phyloP scores from a whole-genome alignment of 2,888 invertebrate genomes.

The Drosophila neutralis region DNA sequence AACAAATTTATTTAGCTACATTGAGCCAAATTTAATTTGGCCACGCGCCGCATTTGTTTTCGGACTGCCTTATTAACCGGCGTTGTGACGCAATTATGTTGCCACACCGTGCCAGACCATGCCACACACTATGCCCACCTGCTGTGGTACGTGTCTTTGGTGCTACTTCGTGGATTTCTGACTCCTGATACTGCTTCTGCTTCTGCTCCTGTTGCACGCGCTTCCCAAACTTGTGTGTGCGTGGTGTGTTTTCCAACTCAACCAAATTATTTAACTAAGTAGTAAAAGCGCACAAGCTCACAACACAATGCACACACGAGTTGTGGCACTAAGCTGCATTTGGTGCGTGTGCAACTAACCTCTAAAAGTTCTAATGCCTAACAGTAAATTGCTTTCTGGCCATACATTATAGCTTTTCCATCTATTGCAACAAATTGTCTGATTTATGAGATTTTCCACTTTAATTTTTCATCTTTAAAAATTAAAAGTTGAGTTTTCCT shows the following conservation, averaged over 20 bases:
- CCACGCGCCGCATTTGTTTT: slow-evolving; percentile 49
- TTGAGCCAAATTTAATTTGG: slow-evolving; percentile 57
- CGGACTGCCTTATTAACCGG: slow-evolving; percentile 61
- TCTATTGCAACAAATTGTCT: neutral
- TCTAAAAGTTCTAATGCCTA: slow-evolving; percentile 10
- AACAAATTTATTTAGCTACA: slow-evolving; percentile 25
- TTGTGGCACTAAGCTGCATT: slow-evolving; percentile 24
- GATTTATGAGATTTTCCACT: neutral
- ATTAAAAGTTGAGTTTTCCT: neutral
- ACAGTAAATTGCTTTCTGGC: neutral
- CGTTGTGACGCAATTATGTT: slow-evolving; percentile 73
- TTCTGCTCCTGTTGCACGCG: slow-evolving; percentile 58
- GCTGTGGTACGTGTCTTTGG: slow-evolving; percentile 57
- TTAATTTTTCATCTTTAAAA: neutral
- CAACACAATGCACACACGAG: slow-evolving; percentile 37
- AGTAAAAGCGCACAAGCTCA: slow-evolving; percentile 65
- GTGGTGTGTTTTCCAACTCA: slow-evolving; percentile 52
- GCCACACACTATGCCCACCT: slow-evolving; percentile 8
- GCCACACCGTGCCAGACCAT: slow-evolving; percentile 35
- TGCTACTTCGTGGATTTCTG: slow-evolving; percentile 39
- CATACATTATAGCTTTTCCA: neutral
- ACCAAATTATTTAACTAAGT: slow-evolving; percentile 77
- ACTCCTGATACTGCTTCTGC: slow-evolving; percentile 25
- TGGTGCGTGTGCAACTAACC: slow-evolving; percentile 5
- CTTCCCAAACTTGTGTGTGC: slow-evolving; percentile 42